These are phyloP conservation scores for Coluber constrictor DNA, from an alignment of 2,797 vertebrate species.

Conservation along the genomic window DNA sequence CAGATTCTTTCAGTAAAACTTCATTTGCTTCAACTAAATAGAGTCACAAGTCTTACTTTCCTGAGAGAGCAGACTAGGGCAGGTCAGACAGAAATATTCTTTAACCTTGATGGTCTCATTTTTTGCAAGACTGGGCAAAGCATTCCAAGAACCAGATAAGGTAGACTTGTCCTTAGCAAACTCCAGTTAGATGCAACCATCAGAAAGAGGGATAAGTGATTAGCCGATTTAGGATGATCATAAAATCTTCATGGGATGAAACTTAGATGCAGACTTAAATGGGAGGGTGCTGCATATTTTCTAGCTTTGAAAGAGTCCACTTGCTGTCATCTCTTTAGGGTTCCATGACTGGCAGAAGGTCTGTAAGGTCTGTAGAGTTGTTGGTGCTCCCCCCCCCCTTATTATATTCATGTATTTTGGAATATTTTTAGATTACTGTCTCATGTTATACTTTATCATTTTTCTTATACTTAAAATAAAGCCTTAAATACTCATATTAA, in stretches of 20 bases:
- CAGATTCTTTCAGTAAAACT: too few relatives aligned
- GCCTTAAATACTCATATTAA: neutral
- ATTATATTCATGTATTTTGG: neutral
- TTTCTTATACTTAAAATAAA: neutral
- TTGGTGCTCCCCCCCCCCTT: too few relatives aligned
- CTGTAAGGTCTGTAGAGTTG: neutral
- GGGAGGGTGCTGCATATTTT: neutral
- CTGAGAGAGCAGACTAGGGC: too few relatives aligned
- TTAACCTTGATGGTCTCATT: neutral
- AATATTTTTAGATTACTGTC: neutral
- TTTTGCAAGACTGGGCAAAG: neutral
- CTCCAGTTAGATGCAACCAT: neutral
- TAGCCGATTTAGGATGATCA: neutral
- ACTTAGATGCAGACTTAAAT: neutral
- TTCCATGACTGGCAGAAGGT: neutral
- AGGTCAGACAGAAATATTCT: neutral
- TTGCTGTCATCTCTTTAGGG: neutral
- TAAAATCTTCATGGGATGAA: neutral
- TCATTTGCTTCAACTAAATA: too few relatives aligned
- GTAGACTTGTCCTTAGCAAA: neutral
- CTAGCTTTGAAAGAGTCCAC: neutral
- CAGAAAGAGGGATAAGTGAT: neutral
- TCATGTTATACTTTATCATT: neutral
- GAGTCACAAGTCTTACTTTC: too few relatives aligned
- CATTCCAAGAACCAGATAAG: neutral